A percentile compares a stretch with the other conserved stretches of the same genome.
These are phyloP conservation scores for Theristicus caerulescens DNA, from an alignment of 2,113 vertebrate genomes.

Conservation along the genomic window DNA sequence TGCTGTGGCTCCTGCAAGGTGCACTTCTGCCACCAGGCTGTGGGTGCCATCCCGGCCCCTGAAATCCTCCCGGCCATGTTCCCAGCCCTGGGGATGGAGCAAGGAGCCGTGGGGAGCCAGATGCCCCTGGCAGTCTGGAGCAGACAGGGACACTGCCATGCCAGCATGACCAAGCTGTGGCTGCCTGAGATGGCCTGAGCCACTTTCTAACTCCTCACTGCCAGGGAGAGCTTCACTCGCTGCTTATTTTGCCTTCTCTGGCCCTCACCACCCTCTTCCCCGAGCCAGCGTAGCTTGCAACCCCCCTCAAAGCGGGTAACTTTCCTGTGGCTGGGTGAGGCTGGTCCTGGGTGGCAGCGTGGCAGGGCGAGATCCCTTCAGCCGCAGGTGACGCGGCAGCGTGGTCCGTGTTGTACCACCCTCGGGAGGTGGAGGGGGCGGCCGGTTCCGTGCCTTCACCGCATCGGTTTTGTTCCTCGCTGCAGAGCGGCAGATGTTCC, in stretches of 20 bases:
- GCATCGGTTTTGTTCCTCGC: background rate
- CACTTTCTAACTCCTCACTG: background rate
- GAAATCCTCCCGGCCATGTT: rapidly evolving
- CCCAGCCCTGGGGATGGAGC: background rate
- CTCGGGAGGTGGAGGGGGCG: rapidly evolving
- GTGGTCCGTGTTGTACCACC: background rate
- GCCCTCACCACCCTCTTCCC: background rate
- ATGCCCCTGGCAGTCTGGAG: background rate
- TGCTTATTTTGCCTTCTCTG: background rate
- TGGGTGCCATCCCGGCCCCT: background rate
- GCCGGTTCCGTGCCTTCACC: rapidly evolving
- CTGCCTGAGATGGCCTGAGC: background rate
- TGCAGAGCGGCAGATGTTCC: slow-evolving; percentile 93
- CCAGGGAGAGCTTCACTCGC: background rate
- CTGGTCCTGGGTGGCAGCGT: background rate
- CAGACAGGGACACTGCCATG: background rate
- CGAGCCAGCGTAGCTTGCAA: rapidly evolving
- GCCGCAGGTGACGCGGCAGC: rapidly evolving
- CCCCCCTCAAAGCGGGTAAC: background rate
- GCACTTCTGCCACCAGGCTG: background rate
- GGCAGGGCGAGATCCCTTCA: rapidly evolving
- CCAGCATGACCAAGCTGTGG: background rate
- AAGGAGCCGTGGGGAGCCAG: background rate
- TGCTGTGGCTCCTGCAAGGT: background rate
- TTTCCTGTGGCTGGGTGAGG: background rate